Evolutionary conservation across 2,113 vertebrate species (phyloP).

Genomic region (Todiramphus chloris): DNA sequence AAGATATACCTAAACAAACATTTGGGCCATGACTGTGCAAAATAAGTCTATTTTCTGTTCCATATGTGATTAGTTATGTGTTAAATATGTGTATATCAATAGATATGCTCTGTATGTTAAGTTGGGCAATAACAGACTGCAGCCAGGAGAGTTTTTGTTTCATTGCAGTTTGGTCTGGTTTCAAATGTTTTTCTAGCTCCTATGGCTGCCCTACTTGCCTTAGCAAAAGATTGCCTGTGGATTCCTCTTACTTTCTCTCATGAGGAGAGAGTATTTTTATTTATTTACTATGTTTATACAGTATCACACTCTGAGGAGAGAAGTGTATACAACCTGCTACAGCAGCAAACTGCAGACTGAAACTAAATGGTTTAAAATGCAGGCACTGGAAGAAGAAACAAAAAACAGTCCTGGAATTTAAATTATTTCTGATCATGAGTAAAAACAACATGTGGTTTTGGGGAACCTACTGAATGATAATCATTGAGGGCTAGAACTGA

Average conservation of each 20-base stretch:
- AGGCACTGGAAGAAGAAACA: background rate
- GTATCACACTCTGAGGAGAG: background rate
- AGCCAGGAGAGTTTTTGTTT: background rate
- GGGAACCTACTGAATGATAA: background rate
- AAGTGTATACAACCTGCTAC: background rate
- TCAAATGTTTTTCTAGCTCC: background rate
- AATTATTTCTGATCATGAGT: background rate
- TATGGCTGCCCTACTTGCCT: background rate
- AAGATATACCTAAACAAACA: background rate
- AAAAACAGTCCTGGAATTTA: background rate
- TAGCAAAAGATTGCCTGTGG: background rate
- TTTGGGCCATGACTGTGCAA: background rate
- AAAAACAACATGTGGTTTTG: background rate
- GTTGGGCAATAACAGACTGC: background rate
- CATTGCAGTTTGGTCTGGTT: background rate
- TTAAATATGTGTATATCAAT: background rate
- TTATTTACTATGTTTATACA: background rate
- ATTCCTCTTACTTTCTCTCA: background rate
- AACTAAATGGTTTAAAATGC: background rate
- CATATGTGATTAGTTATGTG: background rate
- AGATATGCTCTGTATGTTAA: background rate
- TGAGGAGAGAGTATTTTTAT: background rate
- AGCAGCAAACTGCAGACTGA: background rate
- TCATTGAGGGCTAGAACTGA: background rate
- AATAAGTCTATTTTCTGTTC: background rate